Conservation (phyloP, 2,113 vertebrate species). For the rabbit (Oryctolagus cuniculus) region mOryCun1.1 NC_091436.1:125324001-125324500, state of each 20-base stretch:
- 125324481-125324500: not conserved
- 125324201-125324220: slow-evolving; percentile 65
- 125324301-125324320: slow-evolving; percentile 67
- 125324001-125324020: not conserved
- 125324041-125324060: not conserved
- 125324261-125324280: slow-evolving; percentile 62
- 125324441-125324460: not conserved
- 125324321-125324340: slow-evolving; percentile 56
- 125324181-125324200: slow-evolving; percentile 60
- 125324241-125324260: slow-evolving; percentile 75
- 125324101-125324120: not conserved
- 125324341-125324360: slow-evolving; percentile 67
- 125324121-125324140: not conserved
- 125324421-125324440: slow-evolving; percentile 43
- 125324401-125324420: slow-evolving; percentile 32
- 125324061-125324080: not conserved
- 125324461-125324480: slow-evolving; percentile 24
- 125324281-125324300: slow-evolving; percentile 65
- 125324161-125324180: slow-evolving; percentile 73
- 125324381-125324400: slow-evolving; percentile 64
- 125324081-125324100: not conserved
- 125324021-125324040: not conserved
- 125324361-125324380: slow-evolving; percentile 58
- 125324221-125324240: slow-evolving; percentile 62
- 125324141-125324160: slow-evolving; percentile 51